A percentile compares a stretch with the other conserved stretches of the same genome.
Conservation (phyloP, 2,797 vertebrate genomes). For the Streptopelia turtur region DNA sequence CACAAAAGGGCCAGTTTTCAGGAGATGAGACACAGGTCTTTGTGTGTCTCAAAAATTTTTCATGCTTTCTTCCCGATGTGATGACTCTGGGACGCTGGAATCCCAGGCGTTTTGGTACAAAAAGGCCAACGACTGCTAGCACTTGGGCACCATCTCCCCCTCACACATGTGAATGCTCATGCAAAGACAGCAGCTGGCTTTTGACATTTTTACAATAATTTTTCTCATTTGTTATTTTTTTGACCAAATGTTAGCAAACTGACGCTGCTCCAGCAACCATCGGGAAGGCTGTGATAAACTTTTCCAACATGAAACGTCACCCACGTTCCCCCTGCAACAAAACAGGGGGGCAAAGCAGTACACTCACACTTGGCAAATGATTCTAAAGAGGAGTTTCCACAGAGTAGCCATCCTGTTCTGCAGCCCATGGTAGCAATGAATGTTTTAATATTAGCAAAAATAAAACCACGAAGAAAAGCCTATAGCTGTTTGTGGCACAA, state of each 20-base stretch:
- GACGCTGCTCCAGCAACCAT: background rate
- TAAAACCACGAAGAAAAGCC: background rate
- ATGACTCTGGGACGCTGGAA: background rate
- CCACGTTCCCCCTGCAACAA: background rate
- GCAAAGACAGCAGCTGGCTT: background rate
- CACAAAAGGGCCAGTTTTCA: background rate
- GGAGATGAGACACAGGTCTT: background rate
- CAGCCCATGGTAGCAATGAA: background rate
- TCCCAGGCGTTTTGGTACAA: background rate
- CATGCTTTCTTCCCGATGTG: background rate
- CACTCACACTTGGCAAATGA: background rate
- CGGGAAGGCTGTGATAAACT: background rate
- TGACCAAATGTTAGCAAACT: background rate
- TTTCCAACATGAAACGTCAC: background rate
- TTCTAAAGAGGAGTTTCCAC: background rate
- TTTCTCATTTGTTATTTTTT: background rate
- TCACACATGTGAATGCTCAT: fast-evolving
- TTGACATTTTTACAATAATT: background rate
- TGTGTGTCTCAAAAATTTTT: background rate
- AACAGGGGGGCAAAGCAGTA: background rate
- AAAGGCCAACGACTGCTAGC: background rate
- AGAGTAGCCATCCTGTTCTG: background rate
- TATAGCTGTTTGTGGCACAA: background rate
- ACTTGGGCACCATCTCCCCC: background rate
- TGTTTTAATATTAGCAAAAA: background rate